A percentile compares a stretch with the other conserved stretches of the same genome.
Evolutionary conservation across 1,140 invertebrate species (phyloP).

Genomic region (Cotesia typhae): DNA sequence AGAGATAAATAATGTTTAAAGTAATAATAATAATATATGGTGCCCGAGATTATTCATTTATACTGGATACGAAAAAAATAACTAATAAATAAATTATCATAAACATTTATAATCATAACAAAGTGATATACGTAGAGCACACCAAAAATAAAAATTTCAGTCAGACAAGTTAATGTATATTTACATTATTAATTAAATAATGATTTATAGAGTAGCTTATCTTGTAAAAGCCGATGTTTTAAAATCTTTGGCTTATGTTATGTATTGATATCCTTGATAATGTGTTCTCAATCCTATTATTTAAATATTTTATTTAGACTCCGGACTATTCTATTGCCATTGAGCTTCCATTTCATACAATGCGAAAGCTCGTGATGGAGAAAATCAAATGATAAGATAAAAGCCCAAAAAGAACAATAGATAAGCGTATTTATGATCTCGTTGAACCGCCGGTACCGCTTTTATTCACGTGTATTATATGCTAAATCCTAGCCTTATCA

Average conservation of each 20-base stretch:
- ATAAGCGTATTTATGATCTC: background rate
- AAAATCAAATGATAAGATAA: background rate
- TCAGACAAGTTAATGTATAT: no score
- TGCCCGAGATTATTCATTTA: conserved; percentile 49
- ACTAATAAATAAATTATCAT: conserved; percentile 22
- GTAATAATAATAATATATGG: conserved; percentile 36
- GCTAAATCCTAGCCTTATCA: conserved; percentile 6
- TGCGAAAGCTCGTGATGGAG: conserved; percentile 15
- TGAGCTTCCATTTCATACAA: conserved; percentile 28
- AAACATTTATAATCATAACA: conserved; percentile 6
- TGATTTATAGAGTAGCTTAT: no score
- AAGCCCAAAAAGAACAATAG: background rate
- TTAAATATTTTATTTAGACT: background rate
- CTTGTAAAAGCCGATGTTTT: no score
- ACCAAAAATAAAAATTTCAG: no score
- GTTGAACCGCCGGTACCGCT: conserved; percentile 1
- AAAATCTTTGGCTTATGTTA: no score
- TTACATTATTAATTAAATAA: no score
- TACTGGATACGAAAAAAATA: conserved; percentile 44
- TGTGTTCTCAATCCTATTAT: conserved; percentile 17
- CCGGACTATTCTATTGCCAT: conserved; percentile 12
- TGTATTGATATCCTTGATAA: conserved; percentile 10
- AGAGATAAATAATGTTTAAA: conserved; percentile 38
- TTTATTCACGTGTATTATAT: background rate
- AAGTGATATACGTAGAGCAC: conserved; percentile 4